These are phyloP conservation scores for Elephantulus edwardii DNA, from an alignment of 2,113 vertebrate genomes.

Conservation along the genomic window DNA sequence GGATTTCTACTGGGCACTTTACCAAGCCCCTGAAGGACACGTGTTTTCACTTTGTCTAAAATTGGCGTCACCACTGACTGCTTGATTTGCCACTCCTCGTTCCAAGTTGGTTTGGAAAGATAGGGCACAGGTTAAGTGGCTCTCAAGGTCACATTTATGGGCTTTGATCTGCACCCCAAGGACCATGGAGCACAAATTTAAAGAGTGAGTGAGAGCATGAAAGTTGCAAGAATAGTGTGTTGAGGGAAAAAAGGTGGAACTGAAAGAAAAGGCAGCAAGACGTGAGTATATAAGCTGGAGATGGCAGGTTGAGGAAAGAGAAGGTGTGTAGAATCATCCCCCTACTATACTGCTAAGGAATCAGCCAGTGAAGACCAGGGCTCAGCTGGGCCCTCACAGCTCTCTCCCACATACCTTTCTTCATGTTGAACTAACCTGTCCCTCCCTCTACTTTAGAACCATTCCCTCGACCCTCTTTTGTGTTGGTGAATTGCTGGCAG, in stretches of 20 bases:
- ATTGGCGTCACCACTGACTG: background rate
- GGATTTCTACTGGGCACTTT: background rate
- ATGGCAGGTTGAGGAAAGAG: background rate
- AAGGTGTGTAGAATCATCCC: background rate
- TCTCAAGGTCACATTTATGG: background rate
- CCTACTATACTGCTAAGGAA: fast-evolving
- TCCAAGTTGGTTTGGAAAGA: background rate
- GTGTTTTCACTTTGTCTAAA: background rate
- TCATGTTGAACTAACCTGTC: fast-evolving
- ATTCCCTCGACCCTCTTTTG: fast-evolving
- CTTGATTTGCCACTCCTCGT: background rate
- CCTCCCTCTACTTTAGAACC: background rate
- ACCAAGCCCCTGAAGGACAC: background rate
- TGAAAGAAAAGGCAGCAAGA: too few species aligned
- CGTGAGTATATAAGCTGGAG: background rate
- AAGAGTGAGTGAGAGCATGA: background rate
- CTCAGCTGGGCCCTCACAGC: fast-evolving
- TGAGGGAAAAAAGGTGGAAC: background rate
- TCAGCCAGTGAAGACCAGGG: fast-evolving
- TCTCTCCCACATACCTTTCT: fast-evolving
- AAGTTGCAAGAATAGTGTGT: background rate
- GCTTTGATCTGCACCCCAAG: background rate
- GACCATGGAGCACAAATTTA: background rate
- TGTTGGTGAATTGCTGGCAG: background rate
- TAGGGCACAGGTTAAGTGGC: background rate